Evolutionary conservation across 92 coral and sea anemone genomes (phyloP).

Genomic region (Hydrozoanthus gracilis): DNA sequence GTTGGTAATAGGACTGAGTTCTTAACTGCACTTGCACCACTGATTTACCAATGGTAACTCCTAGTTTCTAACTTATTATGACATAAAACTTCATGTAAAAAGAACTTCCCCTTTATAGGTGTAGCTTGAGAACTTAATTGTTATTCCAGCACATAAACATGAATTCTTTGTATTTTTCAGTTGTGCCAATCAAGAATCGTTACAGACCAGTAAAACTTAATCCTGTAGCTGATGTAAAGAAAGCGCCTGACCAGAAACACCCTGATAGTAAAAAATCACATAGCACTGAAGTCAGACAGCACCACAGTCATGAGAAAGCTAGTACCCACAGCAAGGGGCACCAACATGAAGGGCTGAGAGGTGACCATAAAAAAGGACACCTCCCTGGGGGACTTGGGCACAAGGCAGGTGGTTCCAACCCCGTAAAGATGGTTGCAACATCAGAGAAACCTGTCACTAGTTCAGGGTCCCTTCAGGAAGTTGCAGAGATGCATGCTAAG

Average conservation of each 20-base stretch:
- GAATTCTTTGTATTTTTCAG: constrained; percentile 49
- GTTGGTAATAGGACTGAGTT: too few species aligned
- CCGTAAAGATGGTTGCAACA: constrained; percentile 2
- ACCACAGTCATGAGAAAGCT: constrained; percentile 20
- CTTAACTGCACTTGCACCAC: too few species aligned
- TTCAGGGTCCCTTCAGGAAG: constrained; percentile 74
- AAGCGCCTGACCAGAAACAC: background rate
- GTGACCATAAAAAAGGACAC: constrained; percentile 41
- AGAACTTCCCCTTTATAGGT: too few species aligned
- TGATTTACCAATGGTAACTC: too few species aligned
- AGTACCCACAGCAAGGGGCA: constrained; percentile 34
- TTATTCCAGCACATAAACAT: background rate
- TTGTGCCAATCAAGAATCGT: constrained; percentile 84
- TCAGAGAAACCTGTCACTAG: constrained; percentile 44
- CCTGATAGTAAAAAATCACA: background rate
- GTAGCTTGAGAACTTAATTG: too few species aligned
- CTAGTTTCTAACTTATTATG: too few species aligned
- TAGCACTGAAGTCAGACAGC: constrained; percentile 12
- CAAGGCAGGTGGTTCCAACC: background rate
- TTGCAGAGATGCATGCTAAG: constrained; percentile 77
- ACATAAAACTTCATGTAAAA: too few species aligned
- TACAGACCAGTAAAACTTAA: constrained; percentile 84
- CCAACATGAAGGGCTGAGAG: background rate
- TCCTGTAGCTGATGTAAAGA: constrained; percentile 47
- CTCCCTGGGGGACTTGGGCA: constrained; percentile 14